A percentile compares a stretch with the other conserved stretches of the same genome.
Evolutionary conservation across 2,113 vertebrate species (phyloP).

Genomic region (mouse (Mus musculus)): GRCm39 chr9:29642001-29642500

Average conservation of each 20-base stretch:
- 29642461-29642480: not conserved
- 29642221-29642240: not conserved
- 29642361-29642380: too few relatives aligned
- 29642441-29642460: not conserved
- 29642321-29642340: not conserved
- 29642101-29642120: not conserved
- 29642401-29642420: not conserved
- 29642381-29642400: too few relatives aligned
- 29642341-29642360: too few relatives aligned
- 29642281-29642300: not conserved
- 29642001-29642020: conserved; percentile 19
- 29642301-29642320: not conserved
- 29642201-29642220: too few relatives aligned
- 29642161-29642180: not conserved
- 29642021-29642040: not conserved
- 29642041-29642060: not conserved
- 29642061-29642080: not conserved
- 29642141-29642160: not conserved
- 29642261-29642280: not conserved
- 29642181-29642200: not conserved
- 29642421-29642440: not conserved
- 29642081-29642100: not conserved
- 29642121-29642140: not conserved
- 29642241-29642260: not conserved
- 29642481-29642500: not conserved